phyloP scores from a whole-genome alignment of 1,140 invertebrate species.

The Anastrepha ludens region DNA sequence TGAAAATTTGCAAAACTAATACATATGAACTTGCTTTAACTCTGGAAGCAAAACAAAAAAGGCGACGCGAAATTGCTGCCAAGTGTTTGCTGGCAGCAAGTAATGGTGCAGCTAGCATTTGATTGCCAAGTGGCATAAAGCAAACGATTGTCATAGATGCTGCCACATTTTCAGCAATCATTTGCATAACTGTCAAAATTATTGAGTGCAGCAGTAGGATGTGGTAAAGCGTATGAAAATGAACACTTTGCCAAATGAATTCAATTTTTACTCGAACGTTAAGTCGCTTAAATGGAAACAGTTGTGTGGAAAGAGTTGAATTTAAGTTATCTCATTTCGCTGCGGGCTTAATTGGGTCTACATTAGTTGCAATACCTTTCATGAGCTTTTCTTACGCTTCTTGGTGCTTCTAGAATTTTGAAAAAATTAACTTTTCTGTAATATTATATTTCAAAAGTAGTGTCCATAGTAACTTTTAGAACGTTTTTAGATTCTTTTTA shows the following conservation, averaged over 20 bases:
- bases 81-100: constrained; percentile 12
- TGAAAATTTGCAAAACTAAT: constrained; percentile 15
- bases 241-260: neutral
- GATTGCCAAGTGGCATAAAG: constrained; percentile 46
- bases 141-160: neutral
- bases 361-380: no score
- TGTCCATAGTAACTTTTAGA: no score
- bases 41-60: neutral
- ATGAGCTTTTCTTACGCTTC: no score
- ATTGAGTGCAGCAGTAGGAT: neutral
- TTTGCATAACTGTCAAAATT: constrained; percentile 35
- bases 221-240: neutral
- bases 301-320: no score
- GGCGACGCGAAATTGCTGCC: neutral
- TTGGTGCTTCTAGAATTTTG: no score
- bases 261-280: no score
- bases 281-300: no score
- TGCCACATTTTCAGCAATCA: constrained; percentile 17
- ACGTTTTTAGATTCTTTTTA: no score
- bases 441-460: no score
- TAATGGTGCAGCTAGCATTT: constrained; percentile 24
- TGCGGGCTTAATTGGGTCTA: no score
- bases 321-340: no score
- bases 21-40: neutral
- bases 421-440: no score